Conservation (phyloP, 2,113 vertebrate genomes). For the Parotia lawesii region DNA sequence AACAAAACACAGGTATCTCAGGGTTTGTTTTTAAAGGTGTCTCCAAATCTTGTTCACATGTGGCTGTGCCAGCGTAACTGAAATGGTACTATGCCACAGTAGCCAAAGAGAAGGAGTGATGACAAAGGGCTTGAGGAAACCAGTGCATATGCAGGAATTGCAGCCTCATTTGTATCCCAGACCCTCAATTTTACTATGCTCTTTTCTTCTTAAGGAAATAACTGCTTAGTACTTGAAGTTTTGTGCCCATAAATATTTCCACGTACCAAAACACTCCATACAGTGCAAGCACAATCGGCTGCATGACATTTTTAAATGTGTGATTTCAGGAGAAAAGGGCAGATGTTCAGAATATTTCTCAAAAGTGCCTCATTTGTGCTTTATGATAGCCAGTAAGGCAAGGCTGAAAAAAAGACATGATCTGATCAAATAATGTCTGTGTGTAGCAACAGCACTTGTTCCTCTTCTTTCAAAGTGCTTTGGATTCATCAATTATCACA, state of each 20-base stretch:
- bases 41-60: not conserved
- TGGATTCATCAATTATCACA: not conserved
- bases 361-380: not conserved
- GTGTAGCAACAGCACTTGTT: not conserved
- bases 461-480: not conserved
- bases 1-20: not conserved
- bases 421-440: not conserved
- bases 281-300: not conserved
- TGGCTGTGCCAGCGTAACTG: not conserved
- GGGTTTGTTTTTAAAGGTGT: not conserved
- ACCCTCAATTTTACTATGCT: not conserved
- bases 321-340: not conserved
- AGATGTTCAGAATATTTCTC: not conserved
- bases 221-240: not conserved
- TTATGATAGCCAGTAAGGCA: not conserved
- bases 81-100: not conserved
- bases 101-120: not conserved
- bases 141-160: not conserved
- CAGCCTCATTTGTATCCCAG: not conserved
- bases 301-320: not conserved
- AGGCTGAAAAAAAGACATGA: not conserved
- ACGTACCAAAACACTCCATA: not conserved
- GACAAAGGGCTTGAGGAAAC: not conserved
- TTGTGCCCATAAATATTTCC: not conserved
- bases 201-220: not conserved